These are phyloP conservation scores for Apamea monoglypha DNA, from an alignment of 2,888 invertebrate genomes.

Conservation along the genomic window DNA sequence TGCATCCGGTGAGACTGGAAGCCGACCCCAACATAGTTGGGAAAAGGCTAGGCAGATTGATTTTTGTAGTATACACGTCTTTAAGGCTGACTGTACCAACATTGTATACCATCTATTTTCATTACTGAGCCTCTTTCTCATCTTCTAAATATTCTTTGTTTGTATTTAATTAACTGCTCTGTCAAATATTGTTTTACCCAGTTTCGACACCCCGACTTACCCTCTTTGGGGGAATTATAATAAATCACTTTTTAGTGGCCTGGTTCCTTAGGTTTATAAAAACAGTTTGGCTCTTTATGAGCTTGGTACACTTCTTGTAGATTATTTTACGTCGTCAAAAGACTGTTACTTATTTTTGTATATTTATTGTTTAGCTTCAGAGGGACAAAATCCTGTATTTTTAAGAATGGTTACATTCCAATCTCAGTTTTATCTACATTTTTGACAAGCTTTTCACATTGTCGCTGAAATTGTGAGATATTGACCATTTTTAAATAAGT, in stretches of 20 bases:
- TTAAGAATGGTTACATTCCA: too few relatives aligned
- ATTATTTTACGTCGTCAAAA: not conserved
- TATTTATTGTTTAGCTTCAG: too few relatives aligned
- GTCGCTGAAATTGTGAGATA: too few relatives aligned
- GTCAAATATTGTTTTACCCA: conserved; percentile 41
- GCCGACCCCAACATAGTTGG: not conserved
- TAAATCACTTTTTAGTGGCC: conserved; percentile 28
- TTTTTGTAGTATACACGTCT: not conserved
- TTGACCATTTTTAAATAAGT: too few relatives aligned
- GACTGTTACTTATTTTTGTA: not conserved
- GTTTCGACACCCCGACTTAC: not conserved
- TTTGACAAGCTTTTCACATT: too few relatives aligned
- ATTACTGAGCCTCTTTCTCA: conserved; percentile 13
- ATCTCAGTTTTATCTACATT: too few relatives aligned
- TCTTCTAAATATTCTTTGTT: conserved; percentile 43
- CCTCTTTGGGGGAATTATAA: conserved; percentile 17
- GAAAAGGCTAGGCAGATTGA: too few relatives aligned
- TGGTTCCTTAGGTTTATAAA: conserved; percentile 7
- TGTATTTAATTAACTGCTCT: conserved; percentile 49
- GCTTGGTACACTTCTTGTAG: not conserved
- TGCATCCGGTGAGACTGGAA: not conserved
- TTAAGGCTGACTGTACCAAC: conserved; percentile 19
- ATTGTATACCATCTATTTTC: conserved; percentile 23
- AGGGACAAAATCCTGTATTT: too few relatives aligned
- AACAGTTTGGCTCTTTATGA: not conserved